These are phyloP conservation scores for Gallirallus australis DNA, from an alignment of 2,797 vertebrate genomes.

Conservation along the genomic window DNA sequence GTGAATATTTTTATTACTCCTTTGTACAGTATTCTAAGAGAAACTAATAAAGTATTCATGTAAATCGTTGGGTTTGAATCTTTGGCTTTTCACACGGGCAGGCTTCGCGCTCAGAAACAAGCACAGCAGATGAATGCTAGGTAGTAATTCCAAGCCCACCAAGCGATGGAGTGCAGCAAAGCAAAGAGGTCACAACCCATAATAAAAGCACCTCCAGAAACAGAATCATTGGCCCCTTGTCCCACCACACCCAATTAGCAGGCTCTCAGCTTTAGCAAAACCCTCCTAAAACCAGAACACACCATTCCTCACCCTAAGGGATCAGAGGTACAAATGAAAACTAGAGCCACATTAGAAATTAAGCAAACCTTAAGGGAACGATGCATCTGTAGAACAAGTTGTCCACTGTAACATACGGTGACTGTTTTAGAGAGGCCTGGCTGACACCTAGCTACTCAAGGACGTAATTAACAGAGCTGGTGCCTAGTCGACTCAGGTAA, in stretches of 20 bases:
- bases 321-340: not conserved
- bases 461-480: too few species aligned
- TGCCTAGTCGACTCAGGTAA: too few species aligned
- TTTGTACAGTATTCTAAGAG: conserved; percentile 83
- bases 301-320: not conserved
- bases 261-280: not conserved
- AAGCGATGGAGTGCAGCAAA: fast-evolving
- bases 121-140: too few species aligned
- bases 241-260: not conserved
- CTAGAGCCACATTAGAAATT: fast-evolving
- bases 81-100: not conserved
- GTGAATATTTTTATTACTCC: conserved; percentile 84
- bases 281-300: not conserved
- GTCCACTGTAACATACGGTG: not conserved
- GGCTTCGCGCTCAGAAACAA: not conserved
- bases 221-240: not conserved
- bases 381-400: not conserved
- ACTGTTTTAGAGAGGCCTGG: too few species aligned
- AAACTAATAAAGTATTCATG: conserved; percentile 78
- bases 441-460: too few species aligned
- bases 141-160: not conserved
- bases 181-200: not conserved
- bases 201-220: not conserved
- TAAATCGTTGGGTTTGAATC: not conserved
- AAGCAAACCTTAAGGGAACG: not conserved